A percentile compares a stretch with the other conserved stretches of the same genome.
Evolutionary conservation across 2,888 invertebrate species (phyloP).

Genomic region (Resseliella maxima): DNA sequence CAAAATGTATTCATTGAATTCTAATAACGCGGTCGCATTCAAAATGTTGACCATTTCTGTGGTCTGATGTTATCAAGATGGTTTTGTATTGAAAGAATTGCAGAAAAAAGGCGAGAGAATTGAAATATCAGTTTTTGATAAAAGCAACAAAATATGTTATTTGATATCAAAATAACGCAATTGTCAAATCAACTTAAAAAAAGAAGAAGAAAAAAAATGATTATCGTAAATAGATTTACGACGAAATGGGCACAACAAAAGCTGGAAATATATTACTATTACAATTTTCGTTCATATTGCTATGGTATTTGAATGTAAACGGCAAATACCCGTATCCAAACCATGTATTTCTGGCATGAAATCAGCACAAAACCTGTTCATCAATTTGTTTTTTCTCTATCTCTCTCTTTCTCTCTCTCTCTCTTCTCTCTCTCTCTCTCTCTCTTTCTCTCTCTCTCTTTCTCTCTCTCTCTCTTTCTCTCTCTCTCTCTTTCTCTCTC

Average conservation of each 20-base stretch:
- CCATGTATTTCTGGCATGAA: not conserved
- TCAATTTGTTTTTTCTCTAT: not conserved
- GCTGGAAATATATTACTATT: not conserved
- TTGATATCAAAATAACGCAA: conserved; percentile 28
- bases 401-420: too few species aligned
- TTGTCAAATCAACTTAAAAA: not conserved
- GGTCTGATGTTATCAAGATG: not conserved
- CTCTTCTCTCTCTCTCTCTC: too few species aligned
- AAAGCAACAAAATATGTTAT: not conserved
- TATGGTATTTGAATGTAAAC: not conserved
- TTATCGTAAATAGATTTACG: not conserved
- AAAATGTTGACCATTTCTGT: not conserved
- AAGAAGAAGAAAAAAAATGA: not conserved
- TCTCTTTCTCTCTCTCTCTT: too few species aligned
- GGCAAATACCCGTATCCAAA: not conserved
- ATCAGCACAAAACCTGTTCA: not conserved
- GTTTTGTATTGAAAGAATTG: too few species aligned
- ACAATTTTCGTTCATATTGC: not conserved
- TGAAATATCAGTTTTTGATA: not conserved
- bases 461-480: too few species aligned
- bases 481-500: too few species aligned
- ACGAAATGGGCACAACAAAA: not conserved
- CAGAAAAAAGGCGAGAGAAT: too few species aligned
- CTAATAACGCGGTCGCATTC: too few species aligned
- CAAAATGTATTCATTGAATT: too few species aligned